Conservation (phyloP, 2,113 vertebrate genomes). For the Lampris megalopsis region DNA sequence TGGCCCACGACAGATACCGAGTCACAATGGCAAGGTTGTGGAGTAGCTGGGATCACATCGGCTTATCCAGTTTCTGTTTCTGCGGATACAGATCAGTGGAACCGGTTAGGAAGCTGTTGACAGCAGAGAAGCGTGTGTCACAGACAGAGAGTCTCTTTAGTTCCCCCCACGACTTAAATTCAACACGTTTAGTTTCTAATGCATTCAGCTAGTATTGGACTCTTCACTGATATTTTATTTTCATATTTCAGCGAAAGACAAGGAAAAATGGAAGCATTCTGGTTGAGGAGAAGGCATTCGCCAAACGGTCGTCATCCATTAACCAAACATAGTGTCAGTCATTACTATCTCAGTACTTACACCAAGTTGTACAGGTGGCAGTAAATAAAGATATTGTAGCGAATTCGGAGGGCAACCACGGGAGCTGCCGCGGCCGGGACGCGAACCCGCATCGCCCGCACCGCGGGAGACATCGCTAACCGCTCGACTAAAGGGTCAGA, state of each 20-base stretch:
- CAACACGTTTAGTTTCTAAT: no score
- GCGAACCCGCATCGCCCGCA: no score
- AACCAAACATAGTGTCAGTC: neutral
- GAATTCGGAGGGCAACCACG: no score
- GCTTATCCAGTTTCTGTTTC: slow-evolving; percentile 45
- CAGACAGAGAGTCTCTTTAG: slow-evolving; percentile 1
- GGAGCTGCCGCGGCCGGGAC: no score
- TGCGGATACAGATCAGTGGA: slow-evolving; percentile 11
- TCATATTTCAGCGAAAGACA: neutral
- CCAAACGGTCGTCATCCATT: slow-evolving; percentile 5
- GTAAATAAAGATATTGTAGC: no score
- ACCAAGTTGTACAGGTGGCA: neutral
- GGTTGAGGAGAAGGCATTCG: neutral
- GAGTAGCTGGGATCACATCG: slow-evolving; percentile 63
- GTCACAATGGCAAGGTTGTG: slow-evolving; percentile 46
- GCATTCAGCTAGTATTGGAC: no score
- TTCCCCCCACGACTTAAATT: no score
- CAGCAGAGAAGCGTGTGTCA: neutral
- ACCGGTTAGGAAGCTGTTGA: neutral
- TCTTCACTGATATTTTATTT: no score
- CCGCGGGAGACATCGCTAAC: no score
- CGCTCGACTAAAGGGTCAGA: no score
- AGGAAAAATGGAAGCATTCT: neutral
- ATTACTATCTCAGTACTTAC: slow-evolving; percentile 7
- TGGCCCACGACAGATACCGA: slow-evolving; percentile 3